Evolutionary conservation across 35 echinoderm and acorn worm species (phyloP).

Genomic region (Lytechinus variegatus): DNA sequence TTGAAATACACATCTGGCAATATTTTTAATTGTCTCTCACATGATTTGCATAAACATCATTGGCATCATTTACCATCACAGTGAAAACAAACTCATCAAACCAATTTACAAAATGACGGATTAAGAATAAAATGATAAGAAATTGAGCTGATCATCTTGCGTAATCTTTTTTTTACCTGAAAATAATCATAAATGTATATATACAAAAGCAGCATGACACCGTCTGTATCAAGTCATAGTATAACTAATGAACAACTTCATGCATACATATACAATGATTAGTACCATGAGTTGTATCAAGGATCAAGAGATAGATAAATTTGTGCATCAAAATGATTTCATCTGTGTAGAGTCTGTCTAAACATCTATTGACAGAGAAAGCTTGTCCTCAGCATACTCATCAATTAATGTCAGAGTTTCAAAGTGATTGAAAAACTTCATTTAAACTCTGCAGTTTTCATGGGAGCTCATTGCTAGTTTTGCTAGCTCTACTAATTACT

Average conservation of each 20-base stretch:
- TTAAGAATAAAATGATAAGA: background rate
- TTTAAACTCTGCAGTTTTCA: too few relatives aligned
- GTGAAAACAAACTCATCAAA: background rate
- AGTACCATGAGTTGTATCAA: too few relatives aligned
- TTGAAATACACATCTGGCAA: constrained; percentile 3
- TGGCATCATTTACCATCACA: background rate
- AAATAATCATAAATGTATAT: background rate
- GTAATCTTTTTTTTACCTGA: background rate
- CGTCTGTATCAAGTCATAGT: background rate
- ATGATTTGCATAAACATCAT: background rate
- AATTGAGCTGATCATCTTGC: background rate
- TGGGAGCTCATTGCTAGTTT: too few relatives aligned
- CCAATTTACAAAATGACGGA: background rate
- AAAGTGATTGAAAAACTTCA: too few relatives aligned
- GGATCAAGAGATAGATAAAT: too few relatives aligned
- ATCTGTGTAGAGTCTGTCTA: too few relatives aligned
- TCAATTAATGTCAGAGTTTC: too few relatives aligned
- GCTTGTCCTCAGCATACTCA: too few relatives aligned
- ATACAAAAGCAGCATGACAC: background rate
- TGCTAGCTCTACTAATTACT: too few relatives aligned
- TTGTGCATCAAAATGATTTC: too few relatives aligned
- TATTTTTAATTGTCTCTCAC: background rate
- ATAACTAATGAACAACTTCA: background rate
- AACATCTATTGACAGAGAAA: too few relatives aligned
- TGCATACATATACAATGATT: too few relatives aligned